phyloP scores from a whole-genome alignment of 92 coral and sea anemone species.

The Siderastrea siderea region DNA sequence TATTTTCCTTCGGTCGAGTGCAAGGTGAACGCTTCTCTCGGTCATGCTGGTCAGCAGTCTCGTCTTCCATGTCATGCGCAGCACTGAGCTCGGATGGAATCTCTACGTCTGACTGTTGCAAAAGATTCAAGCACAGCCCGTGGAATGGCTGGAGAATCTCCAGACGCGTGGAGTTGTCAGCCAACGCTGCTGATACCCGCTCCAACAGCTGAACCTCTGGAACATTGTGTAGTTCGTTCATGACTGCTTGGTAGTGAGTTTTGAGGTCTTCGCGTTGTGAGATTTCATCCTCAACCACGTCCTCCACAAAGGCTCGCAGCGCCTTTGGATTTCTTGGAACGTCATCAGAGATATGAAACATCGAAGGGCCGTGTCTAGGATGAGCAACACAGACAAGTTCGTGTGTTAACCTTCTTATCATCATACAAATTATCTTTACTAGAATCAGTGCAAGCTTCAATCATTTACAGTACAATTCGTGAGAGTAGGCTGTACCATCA shows the following conservation, averaged over 20 bases:
- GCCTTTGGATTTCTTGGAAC: constrained; percentile 24
- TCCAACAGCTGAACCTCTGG: constrained; percentile 39
- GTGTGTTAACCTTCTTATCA: background rate
- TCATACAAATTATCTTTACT: background rate
- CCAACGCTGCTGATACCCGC: constrained; percentile 41
- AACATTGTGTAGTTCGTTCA: constrained; percentile 30
- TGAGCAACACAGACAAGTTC: too few species aligned
- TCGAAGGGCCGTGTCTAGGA: constrained; percentile 10
- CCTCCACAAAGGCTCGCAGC: constrained; percentile 26
- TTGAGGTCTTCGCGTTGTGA: constrained; percentile 3
- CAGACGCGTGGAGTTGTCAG: constrained; percentile 25
- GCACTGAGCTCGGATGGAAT: constrained; percentile 31
- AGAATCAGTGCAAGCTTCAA: background rate
- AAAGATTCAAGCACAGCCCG: constrained; percentile 26
- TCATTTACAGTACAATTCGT: background rate
- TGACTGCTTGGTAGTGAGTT: constrained; percentile 37
- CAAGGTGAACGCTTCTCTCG: constrained; percentile 33
- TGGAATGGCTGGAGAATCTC: constrained; percentile 44
- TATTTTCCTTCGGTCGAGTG: background rate
- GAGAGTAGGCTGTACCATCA: too few species aligned
- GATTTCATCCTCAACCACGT: background rate
- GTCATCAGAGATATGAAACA: constrained; percentile 13
- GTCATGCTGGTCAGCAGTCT: constrained; percentile 2
- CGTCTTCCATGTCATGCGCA: constrained; percentile 17
- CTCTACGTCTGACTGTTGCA: constrained; percentile 16